These are phyloP conservation scores for Paguma larvata DNA, from an alignment of 2,797 vertebrate species.

Conservation along the genomic window DNA sequence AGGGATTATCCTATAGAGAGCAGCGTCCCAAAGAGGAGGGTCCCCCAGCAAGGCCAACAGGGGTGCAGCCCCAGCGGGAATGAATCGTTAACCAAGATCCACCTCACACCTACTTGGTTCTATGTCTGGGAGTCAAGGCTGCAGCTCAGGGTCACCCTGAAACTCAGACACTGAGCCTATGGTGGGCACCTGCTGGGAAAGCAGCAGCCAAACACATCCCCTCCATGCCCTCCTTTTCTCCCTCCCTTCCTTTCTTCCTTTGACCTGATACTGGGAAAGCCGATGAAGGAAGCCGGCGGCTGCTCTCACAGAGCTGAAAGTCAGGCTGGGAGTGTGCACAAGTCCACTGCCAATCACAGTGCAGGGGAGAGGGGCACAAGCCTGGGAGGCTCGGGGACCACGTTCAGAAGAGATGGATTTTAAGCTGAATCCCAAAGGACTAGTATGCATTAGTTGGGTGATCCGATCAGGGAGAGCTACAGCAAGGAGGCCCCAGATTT, in stretches of 20 bases:
- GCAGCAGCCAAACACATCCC: not conserved
- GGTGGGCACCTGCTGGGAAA: not conserved
- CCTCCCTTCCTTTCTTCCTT: not conserved
- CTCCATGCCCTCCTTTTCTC: not conserved
- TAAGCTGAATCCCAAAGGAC: not conserved
- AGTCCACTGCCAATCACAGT: not conserved
- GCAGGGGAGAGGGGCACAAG: not conserved
- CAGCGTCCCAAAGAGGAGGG: not conserved
- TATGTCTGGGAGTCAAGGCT: not conserved
- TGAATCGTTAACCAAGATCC: not conserved
- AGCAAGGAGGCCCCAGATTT: not conserved
- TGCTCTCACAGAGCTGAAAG: not conserved
- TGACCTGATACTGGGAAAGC: not conserved
- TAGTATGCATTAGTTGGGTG: not conserved
- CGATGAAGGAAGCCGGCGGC: not conserved
- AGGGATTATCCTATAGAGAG: not conserved
- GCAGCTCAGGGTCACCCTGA: not conserved
- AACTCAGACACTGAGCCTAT: not conserved
- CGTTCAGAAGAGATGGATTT: not conserved
- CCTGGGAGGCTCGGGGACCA: not conserved
- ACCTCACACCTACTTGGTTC: not conserved
- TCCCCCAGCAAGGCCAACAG: not conserved
- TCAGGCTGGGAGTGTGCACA: not conserved
- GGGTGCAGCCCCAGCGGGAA: not conserved
- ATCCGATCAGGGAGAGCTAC: not conserved